Conservation (phyloP, 1,140 invertebrate species). For the Aphis gossypii region DNA sequence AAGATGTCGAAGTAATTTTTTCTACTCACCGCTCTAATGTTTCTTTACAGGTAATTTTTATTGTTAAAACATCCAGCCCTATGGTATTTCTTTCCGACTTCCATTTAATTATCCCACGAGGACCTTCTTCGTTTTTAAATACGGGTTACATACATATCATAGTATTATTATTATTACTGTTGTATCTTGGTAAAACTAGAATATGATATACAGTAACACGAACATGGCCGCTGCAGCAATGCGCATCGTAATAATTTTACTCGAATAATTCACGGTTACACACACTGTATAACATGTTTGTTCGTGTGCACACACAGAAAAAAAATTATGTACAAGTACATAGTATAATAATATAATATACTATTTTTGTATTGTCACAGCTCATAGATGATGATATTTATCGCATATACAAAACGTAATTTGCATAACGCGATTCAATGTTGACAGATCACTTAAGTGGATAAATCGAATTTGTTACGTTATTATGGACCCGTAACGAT, state of each 20-base stretch:
- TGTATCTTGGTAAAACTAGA: background rate
- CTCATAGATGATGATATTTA: constrained; percentile 13
- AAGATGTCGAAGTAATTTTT: constrained; percentile 31
- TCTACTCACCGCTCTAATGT: background rate
- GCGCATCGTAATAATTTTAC: background rate
- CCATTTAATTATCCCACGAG: constrained; percentile 37
- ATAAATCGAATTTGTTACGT: constrained; percentile 42
- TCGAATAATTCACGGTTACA: constrained; percentile 22
- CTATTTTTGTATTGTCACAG: background rate
- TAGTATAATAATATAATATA: background rate
- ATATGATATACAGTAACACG: background rate
- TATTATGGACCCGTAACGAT: constrained; percentile 23
- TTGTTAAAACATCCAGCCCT: constrained; percentile 20
- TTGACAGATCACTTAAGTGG: constrained; percentile 51
- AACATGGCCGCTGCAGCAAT: background rate
- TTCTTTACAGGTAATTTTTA: constrained; percentile 20
- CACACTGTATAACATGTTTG: background rate
- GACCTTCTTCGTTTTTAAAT: constrained; percentile 37
- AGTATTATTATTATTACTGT: background rate
- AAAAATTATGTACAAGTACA: constrained; percentile 10
- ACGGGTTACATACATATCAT: background rate
- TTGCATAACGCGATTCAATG: constrained; percentile 10
- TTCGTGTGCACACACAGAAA: background rate
- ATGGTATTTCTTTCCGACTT: constrained; percentile 11
- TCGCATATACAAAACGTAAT: constrained; percentile 9